Base-by-base conservation (phyloP, 2,113 vertebrate genomes). In the Aspiorhynchus laticeps region DNA sequence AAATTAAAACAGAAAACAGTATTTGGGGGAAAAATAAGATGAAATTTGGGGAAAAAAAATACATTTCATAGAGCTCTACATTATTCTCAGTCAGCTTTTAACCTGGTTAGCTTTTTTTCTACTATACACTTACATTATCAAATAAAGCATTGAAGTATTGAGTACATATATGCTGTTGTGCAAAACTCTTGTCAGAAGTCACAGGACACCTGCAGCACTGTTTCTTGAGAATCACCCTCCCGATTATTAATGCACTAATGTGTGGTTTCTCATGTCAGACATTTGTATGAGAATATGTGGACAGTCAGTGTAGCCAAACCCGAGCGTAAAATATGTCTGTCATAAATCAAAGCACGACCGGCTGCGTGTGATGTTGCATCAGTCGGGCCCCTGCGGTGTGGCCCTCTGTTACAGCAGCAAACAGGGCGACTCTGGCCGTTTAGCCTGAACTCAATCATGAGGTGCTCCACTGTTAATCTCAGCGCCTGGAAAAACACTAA, bases 391-490 rank as follows among this genome's bases (percentile, higher is more conserved):
- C 65, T 24, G 80, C 6, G 67, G 77, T 88, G 51, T 43, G 46
- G n/a, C 36, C 79, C 81, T 85, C 85, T 61, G 74, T 84, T 78
- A 88, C 87, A 83, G 90, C 88, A 31, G 28, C 28, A 8, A 17
- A 69, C 26, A 88, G 90, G 88, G 92, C 87, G 78, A 91, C 91
- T 93, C 91, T 76, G 43, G 19, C 81, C 87, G 53, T 77, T 87
- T 89, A 89, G 90, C 28, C 84, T 83, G 75, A 83, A 93, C 91
- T 93, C 92, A 92, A 94, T 93, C 93, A 91, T 90, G 86, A 89
- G 90, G 91, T 90, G 90, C 90, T 90, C 88, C 75, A 53, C 89
- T 88, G 90, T 94, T 93, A 91, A 92, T 93, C 92, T 94, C 90
- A 91, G 53, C 83, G 83, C 91, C 91, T 87, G 91, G 90, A 69